Conservation (phyloP, 2,113 vertebrate species). For the Etia nguti region DNA sequence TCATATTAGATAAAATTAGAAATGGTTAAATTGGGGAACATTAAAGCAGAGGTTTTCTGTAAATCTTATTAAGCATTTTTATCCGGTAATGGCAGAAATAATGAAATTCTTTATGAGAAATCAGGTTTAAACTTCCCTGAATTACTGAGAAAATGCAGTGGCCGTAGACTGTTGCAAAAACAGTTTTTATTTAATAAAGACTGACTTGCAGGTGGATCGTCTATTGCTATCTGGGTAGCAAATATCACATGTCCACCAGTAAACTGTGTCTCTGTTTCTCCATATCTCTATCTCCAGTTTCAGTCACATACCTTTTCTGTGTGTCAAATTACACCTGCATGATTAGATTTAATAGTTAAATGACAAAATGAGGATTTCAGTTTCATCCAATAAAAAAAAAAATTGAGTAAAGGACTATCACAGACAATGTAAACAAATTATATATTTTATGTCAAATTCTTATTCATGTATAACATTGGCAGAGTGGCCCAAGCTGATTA, state of each 20-base stretch:
- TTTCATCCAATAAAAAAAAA: background rate
- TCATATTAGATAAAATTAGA: background rate
- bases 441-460: background rate
- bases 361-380: background rate
- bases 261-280: background rate
- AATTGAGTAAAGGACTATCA: background rate
- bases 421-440: background rate
- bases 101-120: background rate
- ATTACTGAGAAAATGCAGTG: background rate
- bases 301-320: background rate
- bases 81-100: background rate
- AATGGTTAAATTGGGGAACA: background rate
- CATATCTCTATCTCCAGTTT: background rate
- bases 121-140: background rate
- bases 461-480: background rate
- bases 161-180: background rate
- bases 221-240: background rate
- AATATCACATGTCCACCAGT: background rate
- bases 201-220: background rate
- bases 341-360: background rate
- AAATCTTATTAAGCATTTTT: background rate
- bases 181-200: background rate
- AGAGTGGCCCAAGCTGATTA: background rate
- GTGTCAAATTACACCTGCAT: background rate
- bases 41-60: background rate